These are phyloP conservation scores for Camptogramma bilineatum DNA, from an alignment of 2,888 invertebrate genomes.

Conservation along the genomic window DNA sequence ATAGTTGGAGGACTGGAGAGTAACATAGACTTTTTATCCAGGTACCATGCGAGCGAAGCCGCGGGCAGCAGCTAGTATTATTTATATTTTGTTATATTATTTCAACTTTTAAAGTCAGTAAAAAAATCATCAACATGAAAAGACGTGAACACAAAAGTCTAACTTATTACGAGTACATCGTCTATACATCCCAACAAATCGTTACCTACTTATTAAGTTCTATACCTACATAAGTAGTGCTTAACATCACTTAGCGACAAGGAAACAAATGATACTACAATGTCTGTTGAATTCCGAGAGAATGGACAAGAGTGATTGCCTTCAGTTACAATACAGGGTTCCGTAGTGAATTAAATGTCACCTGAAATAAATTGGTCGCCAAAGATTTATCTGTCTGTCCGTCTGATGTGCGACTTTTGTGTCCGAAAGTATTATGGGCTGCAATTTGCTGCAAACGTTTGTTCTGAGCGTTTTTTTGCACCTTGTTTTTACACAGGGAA, in stretches of 20 bases:
- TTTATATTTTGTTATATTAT: too few species aligned
- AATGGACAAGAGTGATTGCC: slow-evolving; percentile 32
- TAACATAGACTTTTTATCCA: too few species aligned
- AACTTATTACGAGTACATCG: too few species aligned
- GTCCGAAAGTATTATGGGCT: not conserved
- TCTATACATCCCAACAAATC: slow-evolving; percentile 21
- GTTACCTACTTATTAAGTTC: slow-evolving; percentile 30
- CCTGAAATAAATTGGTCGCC: slow-evolving; percentile 6
- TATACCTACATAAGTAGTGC: slow-evolving; percentile 33
- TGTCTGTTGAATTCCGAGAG: slow-evolving; percentile 20
- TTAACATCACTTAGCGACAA: slow-evolving; percentile 42
- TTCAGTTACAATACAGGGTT: slow-evolving; percentile 25
- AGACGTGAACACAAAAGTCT: too few species aligned
- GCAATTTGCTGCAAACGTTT: too few species aligned
- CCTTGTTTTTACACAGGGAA: not conserved
- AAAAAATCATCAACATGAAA: too few species aligned
- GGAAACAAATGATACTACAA: slow-evolving; percentile 32
- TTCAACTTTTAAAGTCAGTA: too few species aligned
- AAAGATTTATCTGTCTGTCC: not conserved
- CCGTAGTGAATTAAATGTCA: slow-evolving; percentile 24
- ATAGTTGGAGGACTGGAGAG: too few species aligned
- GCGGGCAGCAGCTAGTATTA: too few species aligned
- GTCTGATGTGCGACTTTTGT: not conserved
- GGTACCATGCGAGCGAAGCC: too few species aligned
- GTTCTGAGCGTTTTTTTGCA: too few species aligned